Base-by-base conservation (phyloP, 1,140 invertebrate genomes). In the Samia ricini region DNA sequence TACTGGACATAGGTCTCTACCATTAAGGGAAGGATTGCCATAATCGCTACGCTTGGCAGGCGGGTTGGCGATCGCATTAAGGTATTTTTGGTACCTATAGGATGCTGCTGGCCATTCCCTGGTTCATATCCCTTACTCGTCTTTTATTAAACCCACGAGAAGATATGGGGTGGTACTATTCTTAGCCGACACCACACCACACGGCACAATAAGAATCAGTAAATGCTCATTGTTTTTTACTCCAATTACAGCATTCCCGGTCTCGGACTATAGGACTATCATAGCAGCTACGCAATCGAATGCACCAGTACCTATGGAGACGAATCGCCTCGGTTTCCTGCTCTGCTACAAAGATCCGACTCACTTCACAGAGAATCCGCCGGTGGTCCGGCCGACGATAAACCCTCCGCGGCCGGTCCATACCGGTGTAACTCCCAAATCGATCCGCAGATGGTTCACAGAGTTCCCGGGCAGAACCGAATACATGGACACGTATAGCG, bases 401-500 rank as follows among this genome's bases (percentile, higher is more conserved):
- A 64, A 87, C 24, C 87, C 82, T 15, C 83, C 85, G 20, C 62
- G 72, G 0, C 56, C 56, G 0, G 73, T 87, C 0, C 82, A 88
- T 60, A 88, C 83, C 2, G 83, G 84, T 0, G 80, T 88, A 0
- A 61, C 70, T 2, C 88, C 92, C 19, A 78, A 88, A 58, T 78
- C 79, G 6, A 77, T 91, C 18, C 77, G 83, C n/a, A 76, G 80
- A 4, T 93, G 91, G 91, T 91, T 91, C 56, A 81, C 81, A 3
- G 88, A 88, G 7, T 91, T 86, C 61, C 92, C 91, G 0, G 92
- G 92, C 5, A 77, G 89, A 12, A 91, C 92, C 0, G 93, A 94
- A 64, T 94, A 94, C 56, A 90, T 91, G 82, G 92, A 93, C 63
- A 91, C 89, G 0, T 90, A 92, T 52, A 92, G 91, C 36, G 91